phyloP scores from a whole-genome alignment of 2,113 vertebrate species.

The Glareola pratincola region DNA sequence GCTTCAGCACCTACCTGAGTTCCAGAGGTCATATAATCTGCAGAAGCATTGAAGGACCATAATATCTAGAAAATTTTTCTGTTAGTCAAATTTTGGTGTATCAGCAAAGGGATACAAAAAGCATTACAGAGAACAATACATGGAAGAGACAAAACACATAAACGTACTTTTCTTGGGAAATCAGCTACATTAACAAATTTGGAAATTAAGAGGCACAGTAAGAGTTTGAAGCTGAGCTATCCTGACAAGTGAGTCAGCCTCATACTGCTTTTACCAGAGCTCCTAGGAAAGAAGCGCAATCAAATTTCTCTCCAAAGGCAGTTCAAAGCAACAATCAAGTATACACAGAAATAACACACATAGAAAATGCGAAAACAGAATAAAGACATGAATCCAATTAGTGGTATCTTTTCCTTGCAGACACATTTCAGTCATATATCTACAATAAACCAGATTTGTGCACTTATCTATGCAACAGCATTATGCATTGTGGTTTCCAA shows the following conservation, averaged over 20 bases:
- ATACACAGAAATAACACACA: neutral
- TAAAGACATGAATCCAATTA: neutral
- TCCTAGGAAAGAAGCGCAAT: conserved; percentile 15
- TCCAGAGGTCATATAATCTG: neutral
- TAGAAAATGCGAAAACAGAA: neutral
- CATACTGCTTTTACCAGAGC: neutral
- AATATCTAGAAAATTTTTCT: neutral
- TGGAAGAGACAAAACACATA: neutral
- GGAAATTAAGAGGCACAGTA: neutral
- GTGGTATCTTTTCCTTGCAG: neutral
- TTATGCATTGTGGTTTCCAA: neutral
- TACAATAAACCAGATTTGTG: neutral
- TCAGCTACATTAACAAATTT: neutral
- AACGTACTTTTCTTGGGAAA: neutral
- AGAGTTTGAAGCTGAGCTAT: conserved; percentile 40
- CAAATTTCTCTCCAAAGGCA: neutral
- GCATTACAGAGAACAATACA: neutral
- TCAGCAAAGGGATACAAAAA: neutral
- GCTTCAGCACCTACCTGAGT: neutral
- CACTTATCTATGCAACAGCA: neutral
- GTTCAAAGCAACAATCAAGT: neutral
- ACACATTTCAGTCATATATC: neutral
- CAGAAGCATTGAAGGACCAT: neutral
- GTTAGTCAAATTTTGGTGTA: neutral
- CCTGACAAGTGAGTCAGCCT: conserved; percentile 46